A percentile compares a stretch with the other conserved stretches of the same genome.
Conservation (phyloP, 2,113 vertebrate species). For the Crotophaga sulcirostris region DNA sequence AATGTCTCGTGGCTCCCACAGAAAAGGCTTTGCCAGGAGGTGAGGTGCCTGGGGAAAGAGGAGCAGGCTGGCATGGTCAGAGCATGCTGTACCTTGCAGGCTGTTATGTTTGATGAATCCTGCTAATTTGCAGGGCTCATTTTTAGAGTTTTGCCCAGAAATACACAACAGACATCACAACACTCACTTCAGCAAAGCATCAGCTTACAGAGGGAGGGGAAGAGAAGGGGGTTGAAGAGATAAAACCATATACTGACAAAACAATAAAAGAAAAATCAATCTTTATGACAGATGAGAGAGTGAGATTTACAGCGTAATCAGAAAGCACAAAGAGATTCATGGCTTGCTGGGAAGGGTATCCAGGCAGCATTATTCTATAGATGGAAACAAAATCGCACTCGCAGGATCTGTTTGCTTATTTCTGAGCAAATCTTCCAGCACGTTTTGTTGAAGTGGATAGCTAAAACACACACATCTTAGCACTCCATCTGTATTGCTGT, state of each 20-base stretch:
- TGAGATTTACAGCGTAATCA: constrained; percentile 57
- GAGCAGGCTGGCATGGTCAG: background rate
- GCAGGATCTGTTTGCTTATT: background rate
- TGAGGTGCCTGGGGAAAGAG: background rate
- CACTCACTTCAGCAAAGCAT: constrained; percentile 60
- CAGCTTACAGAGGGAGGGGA: constrained; percentile 44
- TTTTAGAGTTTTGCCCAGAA: background rate
- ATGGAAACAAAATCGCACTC: background rate
- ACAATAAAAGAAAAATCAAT: constrained; percentile 60
- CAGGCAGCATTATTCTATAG: background rate
- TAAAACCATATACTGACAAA: constrained; percentile 69
- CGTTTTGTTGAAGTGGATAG: background rate
- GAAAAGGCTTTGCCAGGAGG: background rate
- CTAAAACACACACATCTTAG: background rate
- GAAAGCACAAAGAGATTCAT: constrained; percentile 17
- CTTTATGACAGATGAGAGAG: constrained; percentile 53
- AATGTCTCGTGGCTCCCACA: background rate
- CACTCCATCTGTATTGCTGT: background rate
- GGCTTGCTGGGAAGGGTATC: background rate
- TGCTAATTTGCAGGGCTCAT: background rate
- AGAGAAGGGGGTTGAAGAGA: constrained; percentile 27
- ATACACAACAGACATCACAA: background rate
- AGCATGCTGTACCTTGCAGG: background rate
- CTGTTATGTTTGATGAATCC: background rate
- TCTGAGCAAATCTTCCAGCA: background rate